Conservation (phyloP, 2,888 invertebrate genomes). For the Laothoe populi region DNA sequence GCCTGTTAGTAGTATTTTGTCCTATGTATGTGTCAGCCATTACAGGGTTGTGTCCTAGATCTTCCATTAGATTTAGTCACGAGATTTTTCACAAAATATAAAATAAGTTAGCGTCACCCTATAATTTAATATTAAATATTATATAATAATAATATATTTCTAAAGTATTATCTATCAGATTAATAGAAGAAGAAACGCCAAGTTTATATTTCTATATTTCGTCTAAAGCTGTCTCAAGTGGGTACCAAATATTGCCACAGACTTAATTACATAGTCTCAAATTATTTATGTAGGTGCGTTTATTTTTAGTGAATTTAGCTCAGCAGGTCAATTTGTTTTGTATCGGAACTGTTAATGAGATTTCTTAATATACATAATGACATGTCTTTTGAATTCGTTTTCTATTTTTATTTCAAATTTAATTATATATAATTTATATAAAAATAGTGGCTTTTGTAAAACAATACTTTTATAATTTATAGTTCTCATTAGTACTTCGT, state of each 20-base stretch:
- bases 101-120: too few relatives aligned
- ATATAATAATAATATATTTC: too few relatives aligned
- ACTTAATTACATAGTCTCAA: background rate
- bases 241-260: background rate
- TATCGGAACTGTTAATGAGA: slow-evolving; percentile 24
- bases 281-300: slow-evolving; percentile 22
- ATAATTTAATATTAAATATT: too few relatives aligned
- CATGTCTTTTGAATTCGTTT: slow-evolving; percentile 11
- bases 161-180: too few relatives aligned
- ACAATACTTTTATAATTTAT: background rate
- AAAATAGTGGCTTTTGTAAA: background rate
- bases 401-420: background rate
- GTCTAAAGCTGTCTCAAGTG: background rate
- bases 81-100: too few relatives aligned
- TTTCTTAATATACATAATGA: slow-evolving; percentile 12
- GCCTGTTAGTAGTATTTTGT: too few relatives aligned
- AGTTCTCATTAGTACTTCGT: background rate
- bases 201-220: background rate
- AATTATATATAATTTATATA: background rate
- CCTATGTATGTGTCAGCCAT: too few relatives aligned
- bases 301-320: slow-evolving; percentile 23
- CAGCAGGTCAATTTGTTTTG: slow-evolving; percentile 26
- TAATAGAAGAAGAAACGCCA: background rate
- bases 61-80: too few relatives aligned
- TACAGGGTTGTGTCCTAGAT: too few relatives aligned